Evolutionary conservation across 2,888 invertebrate genomes (phyloP).

Genomic region (Venustoraphidia nigricollis): DNA sequence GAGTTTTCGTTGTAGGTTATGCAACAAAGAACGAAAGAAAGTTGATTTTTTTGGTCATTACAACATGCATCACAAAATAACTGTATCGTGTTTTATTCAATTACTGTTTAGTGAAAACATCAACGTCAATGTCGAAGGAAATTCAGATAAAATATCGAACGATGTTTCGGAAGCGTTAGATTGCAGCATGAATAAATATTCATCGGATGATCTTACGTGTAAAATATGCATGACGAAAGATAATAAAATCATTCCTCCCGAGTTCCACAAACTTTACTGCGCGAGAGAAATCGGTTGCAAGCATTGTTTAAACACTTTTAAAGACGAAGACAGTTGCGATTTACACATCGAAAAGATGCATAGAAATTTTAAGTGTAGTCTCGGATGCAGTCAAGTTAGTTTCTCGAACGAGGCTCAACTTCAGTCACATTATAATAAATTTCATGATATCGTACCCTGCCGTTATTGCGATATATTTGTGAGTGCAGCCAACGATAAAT

Average conservation of each 20-base stretch:
- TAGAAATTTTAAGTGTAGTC: conserved; percentile 3
- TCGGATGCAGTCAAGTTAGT: conserved; percentile 1
- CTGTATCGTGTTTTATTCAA: background rate
- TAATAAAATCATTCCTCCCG: conserved; percentile 4
- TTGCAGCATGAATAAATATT: too few species aligned
- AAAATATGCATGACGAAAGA: conserved; percentile 2
- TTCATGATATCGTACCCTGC: conserved; percentile 2
- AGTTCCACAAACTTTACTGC: conserved; percentile 7
- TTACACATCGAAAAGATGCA: conserved; percentile 1
- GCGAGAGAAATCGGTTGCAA: background rate
- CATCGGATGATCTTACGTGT: background rate
- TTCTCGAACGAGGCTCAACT: background rate
- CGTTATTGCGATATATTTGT: conserved; percentile 3
- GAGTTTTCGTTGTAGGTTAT: conserved; percentile 1
- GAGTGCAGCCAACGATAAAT: background rate
- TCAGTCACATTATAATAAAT: background rate
- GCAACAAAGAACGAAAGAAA: conserved; percentile 1
- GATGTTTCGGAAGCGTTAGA: too few species aligned
- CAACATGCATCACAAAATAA: conserved; percentile 3
- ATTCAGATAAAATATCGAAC: background rate
- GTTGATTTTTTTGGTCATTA: conserved; percentile 2
- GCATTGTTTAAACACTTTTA: conserved; percentile 1
- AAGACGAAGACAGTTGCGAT: background rate
- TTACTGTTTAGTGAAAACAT: background rate
- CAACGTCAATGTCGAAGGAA: background rate